phyloP scores from a whole-genome alignment of 2,888 invertebrate species.

The Drosophila mayaguana region DNA sequence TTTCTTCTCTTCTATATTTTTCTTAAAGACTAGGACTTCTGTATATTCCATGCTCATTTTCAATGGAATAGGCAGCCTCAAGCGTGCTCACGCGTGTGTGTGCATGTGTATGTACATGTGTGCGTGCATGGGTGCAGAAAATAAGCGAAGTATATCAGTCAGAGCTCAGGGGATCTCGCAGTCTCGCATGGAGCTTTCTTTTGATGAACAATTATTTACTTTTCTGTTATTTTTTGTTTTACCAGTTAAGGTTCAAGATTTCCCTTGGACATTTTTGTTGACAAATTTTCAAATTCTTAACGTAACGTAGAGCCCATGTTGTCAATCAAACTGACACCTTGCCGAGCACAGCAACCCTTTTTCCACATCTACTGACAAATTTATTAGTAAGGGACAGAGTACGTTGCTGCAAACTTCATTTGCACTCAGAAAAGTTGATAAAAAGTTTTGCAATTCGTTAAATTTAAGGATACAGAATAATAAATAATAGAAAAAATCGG shows the following conservation, averaged over 20 bases:
- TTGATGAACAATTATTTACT: too few relatives aligned
- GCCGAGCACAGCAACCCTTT: neutral
- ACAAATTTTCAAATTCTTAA: neutral
- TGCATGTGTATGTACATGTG: too few relatives aligned
- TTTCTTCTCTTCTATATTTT: too few relatives aligned
- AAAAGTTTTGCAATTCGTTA: neutral
- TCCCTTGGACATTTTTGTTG: neutral
- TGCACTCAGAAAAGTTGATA: conserved; percentile 9
- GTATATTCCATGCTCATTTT: too few relatives aligned
- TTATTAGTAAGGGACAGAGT: neutral
- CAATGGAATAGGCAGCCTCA: too few relatives aligned
- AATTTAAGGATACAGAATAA: neutral
- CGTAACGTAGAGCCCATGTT: neutral
- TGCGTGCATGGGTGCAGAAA: too few relatives aligned
- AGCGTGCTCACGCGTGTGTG: too few relatives aligned
- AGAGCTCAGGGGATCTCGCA: too few relatives aligned
- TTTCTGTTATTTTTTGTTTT: neutral
- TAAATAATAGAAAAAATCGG: neutral
- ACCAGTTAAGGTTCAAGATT: neutral
- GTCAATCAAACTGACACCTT: conserved; percentile 16
- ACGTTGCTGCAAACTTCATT: conserved; percentile 12
- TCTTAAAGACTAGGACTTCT: too few relatives aligned
- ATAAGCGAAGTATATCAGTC: too few relatives aligned
- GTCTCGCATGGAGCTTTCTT: too few relatives aligned
- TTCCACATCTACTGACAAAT: conserved; percentile 14